Evolutionary conservation across 2,888 invertebrate species (phyloP).

Genomic region (Blera fallax): DNA sequence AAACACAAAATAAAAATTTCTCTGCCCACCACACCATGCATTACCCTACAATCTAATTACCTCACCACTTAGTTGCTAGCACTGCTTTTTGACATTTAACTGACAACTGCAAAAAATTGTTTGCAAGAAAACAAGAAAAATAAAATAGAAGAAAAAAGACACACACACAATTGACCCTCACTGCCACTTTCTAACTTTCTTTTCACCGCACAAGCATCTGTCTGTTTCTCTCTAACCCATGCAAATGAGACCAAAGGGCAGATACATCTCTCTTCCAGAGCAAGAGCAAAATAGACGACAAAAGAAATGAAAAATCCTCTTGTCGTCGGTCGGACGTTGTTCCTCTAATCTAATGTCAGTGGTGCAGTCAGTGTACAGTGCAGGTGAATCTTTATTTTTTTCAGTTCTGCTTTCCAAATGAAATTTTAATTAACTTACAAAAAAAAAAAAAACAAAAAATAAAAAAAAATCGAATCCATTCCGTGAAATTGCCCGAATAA

Average conservation of each 20-base stretch:
- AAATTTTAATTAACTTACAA: constrained; percentile 40
- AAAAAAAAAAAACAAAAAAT: neutral
- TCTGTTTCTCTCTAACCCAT: constrained; percentile 35
- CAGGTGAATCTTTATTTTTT: constrained; percentile 63
- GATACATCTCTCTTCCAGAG: constrained; percentile 11
- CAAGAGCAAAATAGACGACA: constrained; percentile 46
- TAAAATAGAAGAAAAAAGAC: neutral
- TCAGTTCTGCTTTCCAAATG: constrained; percentile 58
- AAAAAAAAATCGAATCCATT: constrained; percentile 7
- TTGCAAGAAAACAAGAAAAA: constrained; percentile 44
- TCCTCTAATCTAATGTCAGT: constrained; percentile 65
- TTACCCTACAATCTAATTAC: neutral
- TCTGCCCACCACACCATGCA: neutral
- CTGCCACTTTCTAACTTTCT: constrained; percentile 71
- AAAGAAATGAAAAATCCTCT: constrained; percentile 62
- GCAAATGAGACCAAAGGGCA: constrained; percentile 14
- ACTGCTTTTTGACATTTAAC: constrained; percentile 32
- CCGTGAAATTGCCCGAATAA: constrained; percentile 17
- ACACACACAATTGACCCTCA: constrained; percentile 35
- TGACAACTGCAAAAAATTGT: constrained; percentile 25
- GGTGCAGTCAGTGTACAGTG: constrained; percentile 66
- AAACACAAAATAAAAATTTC: too few relatives aligned
- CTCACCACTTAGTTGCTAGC: neutral
- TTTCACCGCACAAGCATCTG: constrained; percentile 31
- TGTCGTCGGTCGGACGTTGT: constrained; percentile 50